phyloP scores from a whole-genome alignment of 2,113 vertebrate genomes.

The Etia nguti region DNA sequence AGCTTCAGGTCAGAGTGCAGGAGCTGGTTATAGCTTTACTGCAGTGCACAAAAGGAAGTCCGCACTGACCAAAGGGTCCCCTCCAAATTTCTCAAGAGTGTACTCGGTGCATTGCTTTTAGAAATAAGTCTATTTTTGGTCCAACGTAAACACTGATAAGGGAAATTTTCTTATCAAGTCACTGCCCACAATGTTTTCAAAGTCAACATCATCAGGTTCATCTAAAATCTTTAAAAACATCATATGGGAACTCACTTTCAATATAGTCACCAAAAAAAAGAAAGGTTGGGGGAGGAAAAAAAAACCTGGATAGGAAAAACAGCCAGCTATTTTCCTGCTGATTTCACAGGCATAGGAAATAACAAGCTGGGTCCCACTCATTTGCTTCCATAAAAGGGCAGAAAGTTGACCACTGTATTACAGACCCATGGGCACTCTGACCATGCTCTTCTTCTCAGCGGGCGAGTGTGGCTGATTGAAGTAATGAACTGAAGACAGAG shows the following conservation, averaged over 20 bases:
- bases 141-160: not conserved
- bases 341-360: slow-evolving; percentile 58
- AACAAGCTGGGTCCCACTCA: slow-evolving; percentile 15
- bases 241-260: not conserved
- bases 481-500: not conserved
- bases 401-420: slow-evolving; percentile 15
- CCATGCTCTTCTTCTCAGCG: not conserved
- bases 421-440: not conserved
- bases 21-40: not conserved
- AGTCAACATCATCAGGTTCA: not conserved
- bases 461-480: not conserved
- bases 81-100: not conserved
- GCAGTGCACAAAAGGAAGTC: not conserved
- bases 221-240: not conserved
- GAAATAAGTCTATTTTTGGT: not conserved
- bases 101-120: not conserved
- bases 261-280: not conserved
- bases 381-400: slow-evolving; percentile 74
- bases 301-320: slow-evolving; percentile 18
- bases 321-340: slow-evolving; percentile 39
- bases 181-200: not conserved
- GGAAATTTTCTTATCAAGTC: not conserved
- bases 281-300: not conserved
- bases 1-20: not conserved
- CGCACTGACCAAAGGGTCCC: not conserved